Conservation (phyloP, 2,797 vertebrate species). For the Otolemur crassicaudatus region DNA sequence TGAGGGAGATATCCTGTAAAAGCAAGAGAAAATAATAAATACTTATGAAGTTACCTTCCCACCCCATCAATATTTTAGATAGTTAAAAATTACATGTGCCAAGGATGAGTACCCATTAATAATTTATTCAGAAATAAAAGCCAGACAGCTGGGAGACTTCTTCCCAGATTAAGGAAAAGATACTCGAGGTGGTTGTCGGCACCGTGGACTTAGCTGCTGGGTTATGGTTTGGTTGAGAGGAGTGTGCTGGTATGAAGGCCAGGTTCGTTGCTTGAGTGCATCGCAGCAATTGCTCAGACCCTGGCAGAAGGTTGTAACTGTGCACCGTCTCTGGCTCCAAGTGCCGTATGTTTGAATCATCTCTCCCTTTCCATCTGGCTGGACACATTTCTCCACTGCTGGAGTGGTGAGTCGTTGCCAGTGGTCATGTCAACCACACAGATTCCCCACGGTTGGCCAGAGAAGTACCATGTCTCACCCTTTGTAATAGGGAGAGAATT, state of each 20-base stretch:
- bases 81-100: constrained; percentile 67
- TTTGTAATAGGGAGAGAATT: not conserved
- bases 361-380: rapidly evolving
- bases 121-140: constrained; percentile 72
- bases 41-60: constrained; percentile 52
- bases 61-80: constrained; percentile 67
- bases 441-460: not conserved
- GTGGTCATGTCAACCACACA: not conserved
- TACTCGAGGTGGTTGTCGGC: constrained; percentile 57
- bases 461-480: not conserved
- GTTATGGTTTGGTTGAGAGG: rapidly evolving
- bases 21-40: constrained; percentile 74
- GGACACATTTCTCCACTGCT: rapidly evolving
- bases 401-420: rapidly evolving
- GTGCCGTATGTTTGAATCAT: not conserved
- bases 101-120: constrained; percentile 64
- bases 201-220: not conserved
- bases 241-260: not conserved
- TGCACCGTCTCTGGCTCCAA: not conserved
- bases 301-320: not conserved
- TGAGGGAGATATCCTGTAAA: constrained; percentile 70
- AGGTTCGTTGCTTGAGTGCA: not conserved
- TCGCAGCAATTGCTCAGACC: not conserved
- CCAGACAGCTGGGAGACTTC: constrained; percentile 54
- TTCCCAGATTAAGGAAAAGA: constrained; percentile 37